Percentiles rank a stretch among this genome's conserved stretches.
phyloP scores from a whole-genome alignment of 53 echinoderm and acorn worm species.

The Patiria pectinifera region DNA sequence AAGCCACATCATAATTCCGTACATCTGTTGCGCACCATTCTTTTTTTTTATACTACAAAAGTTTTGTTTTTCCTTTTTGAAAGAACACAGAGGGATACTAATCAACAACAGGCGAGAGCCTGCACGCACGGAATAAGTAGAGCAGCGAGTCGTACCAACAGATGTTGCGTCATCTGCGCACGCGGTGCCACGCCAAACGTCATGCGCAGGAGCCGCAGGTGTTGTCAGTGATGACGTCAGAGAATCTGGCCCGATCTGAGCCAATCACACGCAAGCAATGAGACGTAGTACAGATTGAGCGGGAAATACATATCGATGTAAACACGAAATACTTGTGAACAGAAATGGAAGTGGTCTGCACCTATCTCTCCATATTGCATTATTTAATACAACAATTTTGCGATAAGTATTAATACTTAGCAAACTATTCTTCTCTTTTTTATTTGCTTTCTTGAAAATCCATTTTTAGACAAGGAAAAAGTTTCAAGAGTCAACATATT shows the following conservation, averaged over 20 bases:
- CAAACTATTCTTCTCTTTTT: too few species aligned
- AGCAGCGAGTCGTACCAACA: neutral
- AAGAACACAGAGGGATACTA: constrained; percentile 28
- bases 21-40: constrained; percentile 33
- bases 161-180: neutral
- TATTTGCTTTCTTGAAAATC: too few species aligned
- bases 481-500: too few species aligned
- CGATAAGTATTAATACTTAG: too few species aligned
- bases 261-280: neutral
- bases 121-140: constrained; percentile 54
- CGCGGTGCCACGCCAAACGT: neutral
- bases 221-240: neutral
- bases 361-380: too few species aligned
- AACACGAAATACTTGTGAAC: neutral
- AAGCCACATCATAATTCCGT: constrained; percentile 5
- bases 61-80: neutral
- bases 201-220: neutral
- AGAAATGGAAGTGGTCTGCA: neutral
- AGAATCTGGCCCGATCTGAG: neutral
- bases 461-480: too few species aligned
- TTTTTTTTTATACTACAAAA: neutral
- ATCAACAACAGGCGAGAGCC: constrained; percentile 37
- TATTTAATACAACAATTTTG: too few species aligned
- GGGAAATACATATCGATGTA: neutral
- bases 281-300: neutral